Evolutionary conservation across 2,888 invertebrate species (phyloP).

Genomic region (Lordiphosa andalusiaca): DNA sequence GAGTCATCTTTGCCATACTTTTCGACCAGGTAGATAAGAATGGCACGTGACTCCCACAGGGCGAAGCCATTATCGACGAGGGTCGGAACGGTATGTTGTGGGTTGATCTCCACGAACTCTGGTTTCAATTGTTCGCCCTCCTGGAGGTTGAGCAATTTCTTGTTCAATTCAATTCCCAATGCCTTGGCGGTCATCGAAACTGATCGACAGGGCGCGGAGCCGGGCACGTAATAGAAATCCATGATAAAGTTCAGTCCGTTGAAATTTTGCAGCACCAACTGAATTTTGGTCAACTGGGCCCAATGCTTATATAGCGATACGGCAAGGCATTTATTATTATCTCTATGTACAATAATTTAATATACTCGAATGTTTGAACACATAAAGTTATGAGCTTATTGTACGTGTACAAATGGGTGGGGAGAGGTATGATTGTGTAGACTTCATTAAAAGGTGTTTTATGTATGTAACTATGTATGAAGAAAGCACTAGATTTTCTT

Average conservation of each 20-base stretch:
- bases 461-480: no score
- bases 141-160: slow-evolving; percentile 83
- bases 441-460: no score
- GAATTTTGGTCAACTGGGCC: slow-evolving; percentile 1
- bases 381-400: no score
- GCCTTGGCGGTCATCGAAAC: slow-evolving; percentile 84
- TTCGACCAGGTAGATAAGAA: slow-evolving; percentile 88
- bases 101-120: slow-evolving; percentile 87
- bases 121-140: slow-evolving; percentile 85
- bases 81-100: slow-evolving; percentile 91
- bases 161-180: slow-evolving; percentile 84
- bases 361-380: no score
- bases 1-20: slow-evolving; percentile 89
- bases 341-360: no score
- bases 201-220: slow-evolving; percentile 84
- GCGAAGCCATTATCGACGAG: slow-evolving; percentile 89
- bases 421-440: no score
- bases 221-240: slow-evolving; percentile 84
- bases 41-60: slow-evolving; percentile 91
- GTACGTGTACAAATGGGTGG: no score
- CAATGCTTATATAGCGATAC: no score
- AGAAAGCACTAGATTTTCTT: no score
- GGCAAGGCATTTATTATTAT: no score
- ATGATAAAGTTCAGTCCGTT: slow-evolving; percentile 9
- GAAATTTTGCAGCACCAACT: slow-evolving; percentile 21